Evolutionary conservation across 1,140 invertebrate species (phyloP), one percentile per base, ranked within the genome.

Genomic region (Calosoma granatense): DNA sequence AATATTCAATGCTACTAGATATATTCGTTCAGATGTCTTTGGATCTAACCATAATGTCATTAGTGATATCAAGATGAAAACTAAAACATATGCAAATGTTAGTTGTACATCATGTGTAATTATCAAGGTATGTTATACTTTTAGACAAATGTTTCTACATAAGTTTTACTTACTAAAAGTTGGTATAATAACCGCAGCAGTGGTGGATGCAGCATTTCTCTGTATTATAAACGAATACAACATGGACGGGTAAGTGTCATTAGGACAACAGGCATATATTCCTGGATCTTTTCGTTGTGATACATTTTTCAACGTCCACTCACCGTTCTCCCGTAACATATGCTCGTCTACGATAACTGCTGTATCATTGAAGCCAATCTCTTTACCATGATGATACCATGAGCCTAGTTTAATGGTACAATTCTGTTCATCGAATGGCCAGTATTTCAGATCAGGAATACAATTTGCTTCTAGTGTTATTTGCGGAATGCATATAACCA

Each of bases 391-490:
- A 47, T 47, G 41, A 9, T 12, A 17, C 6, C 6, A 47, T 12
- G 69, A 68, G 1, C 59, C 68, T 43, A 74, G 66, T 22, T 59
- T 64, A 9, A 75, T 61, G 1, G 63, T 66, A 59, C 74, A 75
- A 11, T 65, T 65, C 54, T 74, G 72, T 19, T 59, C 66, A 26
- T 74, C 74, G 26, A 70, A 75, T 2, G 74, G 74, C 73, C 72
- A 75, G 1, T 68, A 59, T 11, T 60, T 60, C 36, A 65, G 72
- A 61, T 74, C 66, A 3, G 69, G 64, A 17, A 59, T 26, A 43
- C 73, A 75, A 41, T 65, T 67, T 3, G 65, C 62, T 3, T 58
- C 60, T n/a, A 67, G 70, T 47, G 63, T 67, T 3, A 63, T 52
- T 0, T 63, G 56, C 1, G 68, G 62, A 0, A 68, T 62, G 41